A percentile compares a stretch with the other conserved stretches of the same genome.
Evolutionary conservation across 2,113 vertebrate genomes (phyloP).

Genomic region (Thryonomys swinderianus): DNA sequence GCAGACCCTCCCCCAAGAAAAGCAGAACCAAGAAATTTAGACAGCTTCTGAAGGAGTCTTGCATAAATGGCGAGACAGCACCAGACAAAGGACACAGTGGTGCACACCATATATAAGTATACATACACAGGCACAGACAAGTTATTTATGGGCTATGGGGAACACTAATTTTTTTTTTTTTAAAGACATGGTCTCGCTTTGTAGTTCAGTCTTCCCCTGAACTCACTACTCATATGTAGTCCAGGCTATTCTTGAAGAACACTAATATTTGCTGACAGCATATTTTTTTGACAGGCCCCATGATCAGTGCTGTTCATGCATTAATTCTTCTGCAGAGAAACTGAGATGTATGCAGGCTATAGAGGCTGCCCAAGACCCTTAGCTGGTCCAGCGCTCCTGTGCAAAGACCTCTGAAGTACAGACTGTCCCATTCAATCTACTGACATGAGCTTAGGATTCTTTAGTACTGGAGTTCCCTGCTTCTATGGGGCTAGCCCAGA

Average conservation of each 20-base stretch:
- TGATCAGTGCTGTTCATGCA: accelerated
- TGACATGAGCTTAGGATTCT: neutral
- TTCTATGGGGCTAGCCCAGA: neutral
- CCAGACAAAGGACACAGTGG: neutral
- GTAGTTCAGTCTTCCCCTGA: too few species aligned
- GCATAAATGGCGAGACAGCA: neutral
- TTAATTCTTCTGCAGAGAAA: neutral
- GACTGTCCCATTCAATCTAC: neutral
- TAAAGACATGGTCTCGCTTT: too few species aligned
- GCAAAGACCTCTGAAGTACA: neutral
- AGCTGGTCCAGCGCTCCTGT: too few species aligned
- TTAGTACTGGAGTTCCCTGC: neutral
- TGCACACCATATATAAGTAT: neutral
- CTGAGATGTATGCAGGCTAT: neutral
- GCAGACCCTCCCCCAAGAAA: neutral
- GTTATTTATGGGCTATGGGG: accelerated
- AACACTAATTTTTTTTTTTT: neutral
- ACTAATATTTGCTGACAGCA: neutral
- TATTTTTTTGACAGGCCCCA: neutral
- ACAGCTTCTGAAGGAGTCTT: neutral
- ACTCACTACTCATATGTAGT: too few species aligned
- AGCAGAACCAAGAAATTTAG: neutral
- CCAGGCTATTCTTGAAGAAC: too few species aligned
- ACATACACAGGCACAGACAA: too few species aligned
- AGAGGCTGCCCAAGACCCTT: neutral